Evolutionary conservation across 1,140 invertebrate species (phyloP), one percentile per base, ranked within the genome.

Genomic region (Aporrectodea caliginosa): DNA sequence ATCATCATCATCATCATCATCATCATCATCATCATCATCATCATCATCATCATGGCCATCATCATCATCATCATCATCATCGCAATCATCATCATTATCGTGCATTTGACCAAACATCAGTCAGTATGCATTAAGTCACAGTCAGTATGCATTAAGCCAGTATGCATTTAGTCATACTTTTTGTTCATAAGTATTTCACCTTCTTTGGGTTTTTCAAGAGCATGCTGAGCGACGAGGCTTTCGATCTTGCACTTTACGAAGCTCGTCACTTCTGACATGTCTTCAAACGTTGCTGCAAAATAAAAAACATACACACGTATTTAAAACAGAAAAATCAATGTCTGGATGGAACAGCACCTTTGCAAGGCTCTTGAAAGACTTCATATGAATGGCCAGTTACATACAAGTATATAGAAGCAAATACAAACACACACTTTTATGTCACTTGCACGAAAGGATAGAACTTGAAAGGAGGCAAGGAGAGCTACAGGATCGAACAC

Each of bases 211-310:
- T 32, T 81, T 35, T 83, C 84, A 77, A 84, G 84, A 32, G 76
- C 73, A 68, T 82, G 82, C 75, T 90, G 87, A 27, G 94, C 94
- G 82, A 96, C 91, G 77, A 97, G 90, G 72, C 95, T 98, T 87
- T 98, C 93, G 79, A 99, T 95, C 92, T 99, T 99, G 85, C 95
- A 97, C 82, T 92, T 92, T 14, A 98, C 96, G 92, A 97, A 99
- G 82, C 96, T 94, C 73, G 95, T 96, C 33, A 96, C 91, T 88
- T 99, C 96, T 83, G 97, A 95, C 85, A 98, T 95, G 81, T 90
- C 93, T 83, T 98, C 96, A 91, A 98, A 98, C 30, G 87, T 83
- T 70, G 82, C 89, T 90, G 79, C 32, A 84, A 82, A 78, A 29
- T 68, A n/a, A n/a, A n/a, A n/a, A n/a, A n/a, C n/a, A n/a, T n/a